Base-by-base conservation (phyloP, 37 sponge, comb jelly and placozoan genomes). In the Beroe ovata region DNA sequence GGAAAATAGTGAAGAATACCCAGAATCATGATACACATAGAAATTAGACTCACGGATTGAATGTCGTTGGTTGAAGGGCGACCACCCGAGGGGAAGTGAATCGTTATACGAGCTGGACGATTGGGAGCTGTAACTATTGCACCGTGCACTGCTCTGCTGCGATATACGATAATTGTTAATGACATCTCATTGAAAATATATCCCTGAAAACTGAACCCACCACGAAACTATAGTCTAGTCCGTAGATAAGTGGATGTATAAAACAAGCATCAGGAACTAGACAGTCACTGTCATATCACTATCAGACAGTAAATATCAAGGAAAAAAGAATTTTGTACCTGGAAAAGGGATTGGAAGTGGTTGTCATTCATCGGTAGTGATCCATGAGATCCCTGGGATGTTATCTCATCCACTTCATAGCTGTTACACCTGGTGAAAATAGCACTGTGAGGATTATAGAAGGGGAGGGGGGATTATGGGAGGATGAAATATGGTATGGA, bases 21-120 rank as follows among this genome's bases (percentile, higher is more conserved):
- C n/a, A n/a, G n/a, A n/a, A n/a, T n/a, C n/a, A n/a, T n/a, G n/a
- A n/a, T n/a, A n/a, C n/a, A n/a, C n/a, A n/a, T n/a, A n/a, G n/a
- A n/a, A n/a, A n/a, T n/a, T 47, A 47, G 8, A 66, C 84, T 77
- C 28, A 77, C 84, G 47, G 84, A 77, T 77, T 4, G 84, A 77
- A 42, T 77, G 84, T 40, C 84, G 41, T 1, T 77, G 84, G 33
- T 41, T 39, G 84, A 25, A 42, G 6, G 84, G 54, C 39, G 84
- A 77, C 84, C 84, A 77, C 28, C 84, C 54, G n/a, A 25, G 1
- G 33, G 84, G 69, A 18, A 66, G 69, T 34, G 69, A 66, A 18
- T 66, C 69, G 36, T 66, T 66, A 16, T 66, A 66, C 18, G 69
- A 66, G 16, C 30, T 30, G 32, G 69, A 66, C 8, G 69, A 66